phyloP scores from a whole-genome alignment of 2,113 vertebrate species.

The Lepus americanus region DNA sequence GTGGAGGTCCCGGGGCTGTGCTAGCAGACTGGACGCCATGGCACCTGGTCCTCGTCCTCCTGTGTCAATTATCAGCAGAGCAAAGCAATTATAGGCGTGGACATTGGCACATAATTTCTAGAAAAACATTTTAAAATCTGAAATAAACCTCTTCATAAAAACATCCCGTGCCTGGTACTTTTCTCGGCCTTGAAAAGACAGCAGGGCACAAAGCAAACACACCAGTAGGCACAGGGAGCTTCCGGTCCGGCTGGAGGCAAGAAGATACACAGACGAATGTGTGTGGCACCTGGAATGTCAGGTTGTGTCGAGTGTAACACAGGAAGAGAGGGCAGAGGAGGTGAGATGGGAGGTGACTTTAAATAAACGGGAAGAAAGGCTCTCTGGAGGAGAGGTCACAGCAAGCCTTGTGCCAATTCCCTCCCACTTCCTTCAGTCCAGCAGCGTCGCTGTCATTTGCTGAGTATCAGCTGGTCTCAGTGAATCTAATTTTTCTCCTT shows the following conservation, averaged over 20 bases:
- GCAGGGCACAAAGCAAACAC: neutral
- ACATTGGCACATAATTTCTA: neutral
- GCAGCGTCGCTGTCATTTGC: no score
- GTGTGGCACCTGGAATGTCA: neutral
- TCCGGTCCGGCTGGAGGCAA: neutral
- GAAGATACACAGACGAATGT: neutral
- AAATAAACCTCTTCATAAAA: neutral
- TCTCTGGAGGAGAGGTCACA: no score
- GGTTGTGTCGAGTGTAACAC: neutral
- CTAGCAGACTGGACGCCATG: neutral
- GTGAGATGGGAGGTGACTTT: neutral
- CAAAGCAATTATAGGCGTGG: neutral
- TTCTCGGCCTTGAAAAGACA: neutral
- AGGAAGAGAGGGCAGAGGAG: neutral
- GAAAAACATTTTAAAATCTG: neutral
- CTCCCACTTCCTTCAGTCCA: neutral
- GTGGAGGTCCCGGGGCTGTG: neutral
- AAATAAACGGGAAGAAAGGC: neutral
- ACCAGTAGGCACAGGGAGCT: neutral
- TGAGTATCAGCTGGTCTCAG: neutral
- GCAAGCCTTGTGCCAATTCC: neutral
- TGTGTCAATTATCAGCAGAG: neutral
- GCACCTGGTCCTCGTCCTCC: neutral
- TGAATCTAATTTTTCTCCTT: neutral
- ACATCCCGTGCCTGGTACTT: neutral